A percentile compares a stretch with the other conserved stretches of the same genome.
Evolutionary conservation across 1,140 invertebrate species (phyloP).

Genomic region (Tachypleus tridentatus): DNA sequence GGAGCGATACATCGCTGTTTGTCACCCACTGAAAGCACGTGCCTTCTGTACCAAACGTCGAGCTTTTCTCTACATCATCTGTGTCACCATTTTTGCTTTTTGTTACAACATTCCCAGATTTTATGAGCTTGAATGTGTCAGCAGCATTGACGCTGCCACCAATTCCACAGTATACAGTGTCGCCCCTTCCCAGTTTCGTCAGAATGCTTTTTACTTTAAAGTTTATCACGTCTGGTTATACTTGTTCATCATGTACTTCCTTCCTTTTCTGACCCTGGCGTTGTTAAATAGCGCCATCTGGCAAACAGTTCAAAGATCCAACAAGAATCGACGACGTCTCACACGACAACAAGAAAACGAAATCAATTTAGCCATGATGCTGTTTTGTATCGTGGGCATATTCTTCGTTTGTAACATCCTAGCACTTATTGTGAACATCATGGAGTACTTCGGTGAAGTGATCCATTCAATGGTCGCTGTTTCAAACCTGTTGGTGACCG

Average conservation of each 20-base stretch:
- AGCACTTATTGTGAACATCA: conserved; percentile 74
- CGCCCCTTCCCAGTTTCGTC: conserved; percentile 51
- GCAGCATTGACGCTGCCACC: conserved; percentile 8
- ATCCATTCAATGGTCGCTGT: conserved; percentile 20
- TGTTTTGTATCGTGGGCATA: conserved; percentile 83
- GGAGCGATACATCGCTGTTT: conserved; percentile 92
- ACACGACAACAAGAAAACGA: conserved; percentile 64
- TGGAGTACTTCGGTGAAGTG: conserved; percentile 45
- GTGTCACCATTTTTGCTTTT: conserved; percentile 66
- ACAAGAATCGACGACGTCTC: conserved; percentile 62
- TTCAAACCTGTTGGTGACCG: conserved; percentile 77
- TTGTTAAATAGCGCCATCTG: conserved; percentile 84
- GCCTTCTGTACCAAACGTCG: conserved; percentile 81
- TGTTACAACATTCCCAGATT: conserved; percentile 74
- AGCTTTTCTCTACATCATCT: conserved; percentile 67
- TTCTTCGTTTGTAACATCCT: conserved; percentile 87
- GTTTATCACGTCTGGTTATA: conserved; percentile 89
- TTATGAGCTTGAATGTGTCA: conserved; percentile 31
- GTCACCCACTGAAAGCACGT: conserved; percentile 75
- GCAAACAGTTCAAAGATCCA: conserved; percentile 47
- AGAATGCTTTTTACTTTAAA: conserved; percentile 58
- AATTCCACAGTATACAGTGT: conserved; percentile 40
- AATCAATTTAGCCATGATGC: conserved; percentile 82
- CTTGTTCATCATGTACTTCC: conserved; percentile 77
- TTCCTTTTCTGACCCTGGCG: conserved; percentile 71